A percentile compares a stretch with the other conserved stretches of the same genome.
These are phyloP conservation scores for Alectura lathami DNA, from an alignment of 2,113 vertebrate genomes.

Conservation along the genomic window DNA sequence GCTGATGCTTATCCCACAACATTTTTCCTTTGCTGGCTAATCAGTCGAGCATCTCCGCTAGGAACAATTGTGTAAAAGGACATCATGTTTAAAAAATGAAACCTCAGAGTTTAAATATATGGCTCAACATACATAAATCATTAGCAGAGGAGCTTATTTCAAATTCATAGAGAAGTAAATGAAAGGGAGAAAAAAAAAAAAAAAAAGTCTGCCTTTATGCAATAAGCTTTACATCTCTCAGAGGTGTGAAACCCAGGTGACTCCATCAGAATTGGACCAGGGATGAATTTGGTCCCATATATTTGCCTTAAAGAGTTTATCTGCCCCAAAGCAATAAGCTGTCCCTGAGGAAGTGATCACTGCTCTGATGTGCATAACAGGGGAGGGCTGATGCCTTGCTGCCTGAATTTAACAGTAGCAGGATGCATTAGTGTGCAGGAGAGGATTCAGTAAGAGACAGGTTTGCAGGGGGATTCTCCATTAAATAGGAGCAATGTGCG, in stretches of 20 bases:
- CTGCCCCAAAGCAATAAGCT: background rate
- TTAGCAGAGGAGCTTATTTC: background rate
- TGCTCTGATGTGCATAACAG: background rate
- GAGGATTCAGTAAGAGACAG: background rate
- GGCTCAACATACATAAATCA: constrained; percentile 38
- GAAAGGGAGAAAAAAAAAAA: background rate
- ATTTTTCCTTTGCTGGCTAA: background rate
- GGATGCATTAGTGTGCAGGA: background rate
- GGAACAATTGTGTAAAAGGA: background rate
- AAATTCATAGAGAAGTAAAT: constrained; percentile 18
- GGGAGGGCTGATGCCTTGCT: background rate
- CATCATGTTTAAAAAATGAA: background rate
- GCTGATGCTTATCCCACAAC: background rate
- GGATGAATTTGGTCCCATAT: background rate
- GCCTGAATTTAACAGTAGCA: background rate
- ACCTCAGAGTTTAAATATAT: background rate
- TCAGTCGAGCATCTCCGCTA: background rate
- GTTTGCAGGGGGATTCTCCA: background rate
- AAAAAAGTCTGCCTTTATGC: background rate
- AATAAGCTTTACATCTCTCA: background rate
- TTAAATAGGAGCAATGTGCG: background rate
- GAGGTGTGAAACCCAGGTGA: background rate
- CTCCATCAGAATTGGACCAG: background rate
- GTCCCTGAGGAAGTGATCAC: background rate
- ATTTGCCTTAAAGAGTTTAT: constrained; percentile 19